phyloP scores from a whole-genome alignment of 1,140 invertebrate genomes.

The Wasmannia auropunctata region DNA sequence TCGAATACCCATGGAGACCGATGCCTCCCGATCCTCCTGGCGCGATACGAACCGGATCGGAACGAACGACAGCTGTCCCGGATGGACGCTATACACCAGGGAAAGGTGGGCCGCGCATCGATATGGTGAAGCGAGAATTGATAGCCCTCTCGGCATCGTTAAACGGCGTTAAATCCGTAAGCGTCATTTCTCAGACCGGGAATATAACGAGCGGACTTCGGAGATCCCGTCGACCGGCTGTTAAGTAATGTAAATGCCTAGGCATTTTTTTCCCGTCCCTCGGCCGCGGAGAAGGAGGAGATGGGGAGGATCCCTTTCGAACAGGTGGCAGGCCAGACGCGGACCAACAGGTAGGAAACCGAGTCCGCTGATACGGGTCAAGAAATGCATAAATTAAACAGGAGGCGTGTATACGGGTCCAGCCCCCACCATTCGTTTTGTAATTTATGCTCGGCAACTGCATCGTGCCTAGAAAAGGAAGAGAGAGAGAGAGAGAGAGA shows the following conservation, averaged over 20 bases:
- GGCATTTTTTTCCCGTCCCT: constrained; percentile 8
- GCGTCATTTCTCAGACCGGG: constrained; percentile 3
- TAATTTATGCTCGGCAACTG: constrained; percentile 68
- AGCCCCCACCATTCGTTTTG: constrained; percentile 26
- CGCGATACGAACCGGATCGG: constrained; percentile 18
- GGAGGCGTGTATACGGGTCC: constrained; percentile 58
- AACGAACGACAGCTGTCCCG: constrained; percentile 55
- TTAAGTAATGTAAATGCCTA: constrained; percentile 47
- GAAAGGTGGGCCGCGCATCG: constrained; percentile 37
- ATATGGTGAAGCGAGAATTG: constrained; percentile 39
- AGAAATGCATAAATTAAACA: constrained; percentile 75
- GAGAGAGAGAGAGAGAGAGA: background rate
- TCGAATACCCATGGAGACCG: background rate
- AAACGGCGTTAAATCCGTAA: constrained; percentile 64
- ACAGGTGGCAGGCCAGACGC: constrained; percentile 68
- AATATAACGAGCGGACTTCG: constrained; percentile 38
- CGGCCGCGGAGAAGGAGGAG: background rate
- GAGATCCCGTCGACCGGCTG: constrained; percentile 20
- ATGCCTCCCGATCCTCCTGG: constrained; percentile 6
- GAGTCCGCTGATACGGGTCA: constrained; percentile 63
- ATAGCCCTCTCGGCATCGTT: constrained; percentile 54
- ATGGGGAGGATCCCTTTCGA: constrained; percentile 57
- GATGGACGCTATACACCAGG: background rate
- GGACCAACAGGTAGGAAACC: constrained; percentile 73
- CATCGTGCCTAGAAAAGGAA: constrained; percentile 42